Evolutionary conservation across 2,113 vertebrate genomes (phyloP).

Genomic region (Eublepharis macularius): DNA sequence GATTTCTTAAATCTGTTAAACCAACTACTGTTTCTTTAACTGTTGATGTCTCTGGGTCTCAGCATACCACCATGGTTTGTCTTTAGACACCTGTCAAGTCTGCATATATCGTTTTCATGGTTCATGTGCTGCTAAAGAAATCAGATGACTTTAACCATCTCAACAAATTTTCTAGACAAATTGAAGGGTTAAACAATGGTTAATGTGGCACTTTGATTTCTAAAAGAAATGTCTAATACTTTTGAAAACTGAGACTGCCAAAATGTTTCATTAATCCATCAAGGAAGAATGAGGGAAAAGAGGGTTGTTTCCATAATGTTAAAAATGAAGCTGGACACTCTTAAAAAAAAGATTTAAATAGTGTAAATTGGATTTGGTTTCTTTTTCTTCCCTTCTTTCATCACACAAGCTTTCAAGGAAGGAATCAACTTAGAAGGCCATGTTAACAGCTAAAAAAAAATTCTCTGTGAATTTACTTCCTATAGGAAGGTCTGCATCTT

Average conservation of each 20-base stretch:
- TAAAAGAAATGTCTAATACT: background rate
- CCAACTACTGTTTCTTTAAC: too few species aligned
- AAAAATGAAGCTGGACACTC: background rate
- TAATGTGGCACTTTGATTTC: background rate
- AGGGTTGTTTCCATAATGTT: background rate
- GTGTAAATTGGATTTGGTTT: background rate
- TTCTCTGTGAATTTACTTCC: background rate
- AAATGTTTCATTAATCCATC: background rate
- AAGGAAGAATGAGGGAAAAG: background rate
- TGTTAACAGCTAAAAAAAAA: background rate
- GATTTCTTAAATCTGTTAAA: too few species aligned
- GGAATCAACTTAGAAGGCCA: background rate
- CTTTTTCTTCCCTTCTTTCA: constrained; percentile 20
- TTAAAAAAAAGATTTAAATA: background rate
- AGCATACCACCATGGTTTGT: background rate
- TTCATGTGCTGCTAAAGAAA: background rate
- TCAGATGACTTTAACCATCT: background rate
- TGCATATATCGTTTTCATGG: rapidly evolving
- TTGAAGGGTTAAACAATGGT: background rate
- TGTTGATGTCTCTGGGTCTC: too few species aligned
- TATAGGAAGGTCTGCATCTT: background rate
- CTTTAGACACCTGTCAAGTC: background rate
- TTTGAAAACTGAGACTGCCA: constrained; percentile 3
- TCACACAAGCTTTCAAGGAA: constrained; percentile 20
- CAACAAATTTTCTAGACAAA: background rate